A percentile compares a stretch with the other conserved stretches of the same genome.
phyloP scores from a whole-genome alignment of 1,140 invertebrate genomes.

The Trachymyrmex septentrionalis region DNA sequence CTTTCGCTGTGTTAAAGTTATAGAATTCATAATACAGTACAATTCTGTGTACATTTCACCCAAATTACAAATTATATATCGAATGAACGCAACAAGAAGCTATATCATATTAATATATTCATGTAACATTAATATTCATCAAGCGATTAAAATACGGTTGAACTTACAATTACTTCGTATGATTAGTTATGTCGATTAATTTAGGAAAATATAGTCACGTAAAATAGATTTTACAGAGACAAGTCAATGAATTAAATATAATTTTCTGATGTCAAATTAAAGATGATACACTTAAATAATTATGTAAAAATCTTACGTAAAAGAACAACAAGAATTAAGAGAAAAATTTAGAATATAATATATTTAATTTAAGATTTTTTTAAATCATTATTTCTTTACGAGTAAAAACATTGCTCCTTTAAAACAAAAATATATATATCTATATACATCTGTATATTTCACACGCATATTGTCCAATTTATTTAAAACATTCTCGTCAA shows the following conservation, averaged over 20 bases:
- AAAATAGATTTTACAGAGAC: background rate
- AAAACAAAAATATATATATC: background rate
- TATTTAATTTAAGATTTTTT: too few species aligned
- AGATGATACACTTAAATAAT: background rate
- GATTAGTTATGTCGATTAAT: slow-evolving; percentile 19
- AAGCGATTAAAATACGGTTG: background rate
- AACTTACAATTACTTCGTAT: slow-evolving; percentile 1
- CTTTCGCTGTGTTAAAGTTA: background rate
- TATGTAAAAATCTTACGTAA: background rate
- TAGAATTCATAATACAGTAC: background rate
- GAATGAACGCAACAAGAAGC: slow-evolving; percentile 2
- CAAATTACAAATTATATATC: slow-evolving; percentile 16
- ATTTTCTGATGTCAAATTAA: background rate
- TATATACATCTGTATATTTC: background rate
- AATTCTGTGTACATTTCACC: background rate
- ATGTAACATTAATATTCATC: slow-evolving; percentile 17
- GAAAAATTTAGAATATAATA: background rate
- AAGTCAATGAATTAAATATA: background rate
- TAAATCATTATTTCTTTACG: background rate
- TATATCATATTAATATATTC: slow-evolving; percentile 34
- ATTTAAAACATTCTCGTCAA: background rate
- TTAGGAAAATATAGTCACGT: background rate
- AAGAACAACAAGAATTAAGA: background rate
- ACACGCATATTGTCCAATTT: background rate
- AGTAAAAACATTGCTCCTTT: too few species aligned